These are phyloP conservation scores for Passerina amoena DNA, from an alignment of 2,113 vertebrate genomes.

Conservation along the genomic window DNA sequence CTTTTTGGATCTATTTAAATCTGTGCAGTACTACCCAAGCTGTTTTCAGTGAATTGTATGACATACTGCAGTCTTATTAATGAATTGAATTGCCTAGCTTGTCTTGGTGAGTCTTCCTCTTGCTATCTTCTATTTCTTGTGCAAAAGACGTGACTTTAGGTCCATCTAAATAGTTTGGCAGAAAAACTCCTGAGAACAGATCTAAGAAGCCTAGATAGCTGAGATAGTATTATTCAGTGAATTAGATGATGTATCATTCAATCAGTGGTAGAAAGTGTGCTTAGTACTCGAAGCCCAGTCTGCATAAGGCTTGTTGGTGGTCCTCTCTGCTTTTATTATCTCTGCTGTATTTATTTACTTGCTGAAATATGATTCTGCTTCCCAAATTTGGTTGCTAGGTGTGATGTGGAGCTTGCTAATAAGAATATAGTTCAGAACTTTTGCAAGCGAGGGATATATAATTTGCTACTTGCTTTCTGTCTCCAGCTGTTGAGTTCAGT, in stretches of 20 bases:
- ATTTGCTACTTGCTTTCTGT: not conserved
- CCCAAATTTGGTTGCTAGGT: constrained; percentile 56
- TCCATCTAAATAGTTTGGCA: not conserved
- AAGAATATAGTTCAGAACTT: not conserved
- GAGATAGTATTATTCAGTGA: not conserved
- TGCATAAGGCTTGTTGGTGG: not conserved
- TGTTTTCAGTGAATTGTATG: not conserved
- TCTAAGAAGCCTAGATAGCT: not conserved
- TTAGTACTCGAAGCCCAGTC: not conserved
- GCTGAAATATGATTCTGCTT: not conserved
- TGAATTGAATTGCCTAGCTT: constrained; percentile 14
- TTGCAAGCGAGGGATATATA: not conserved
- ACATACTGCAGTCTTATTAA: not conserved
- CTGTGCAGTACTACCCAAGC: not conserved
- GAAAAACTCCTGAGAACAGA: not conserved
- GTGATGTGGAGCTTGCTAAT: not conserved
- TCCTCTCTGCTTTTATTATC: not conserved
- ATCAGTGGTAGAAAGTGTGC: not conserved
- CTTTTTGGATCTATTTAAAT: not conserved
- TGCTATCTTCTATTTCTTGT: not conserved
- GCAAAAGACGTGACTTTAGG: not conserved
- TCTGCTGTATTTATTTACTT: not conserved
- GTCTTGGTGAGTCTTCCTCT: not conserved
- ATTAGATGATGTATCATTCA: not conserved
- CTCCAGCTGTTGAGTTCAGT: constrained; percentile 36